These are phyloP conservation scores for Trachymyrmex cornetzi DNA, from an alignment of 1,140 invertebrate species.

Conservation along the genomic window DNA sequence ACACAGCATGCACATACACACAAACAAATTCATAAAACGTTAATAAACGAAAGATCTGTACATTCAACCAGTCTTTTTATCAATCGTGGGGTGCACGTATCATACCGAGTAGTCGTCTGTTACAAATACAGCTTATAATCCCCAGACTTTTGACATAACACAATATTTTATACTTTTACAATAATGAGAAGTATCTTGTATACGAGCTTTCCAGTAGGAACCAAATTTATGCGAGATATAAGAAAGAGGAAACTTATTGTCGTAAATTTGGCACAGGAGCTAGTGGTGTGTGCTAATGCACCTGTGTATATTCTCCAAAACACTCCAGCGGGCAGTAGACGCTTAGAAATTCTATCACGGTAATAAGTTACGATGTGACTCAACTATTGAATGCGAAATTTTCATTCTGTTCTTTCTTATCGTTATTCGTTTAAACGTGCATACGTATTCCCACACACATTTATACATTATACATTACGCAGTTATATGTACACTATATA, in stretches of 20 bases:
- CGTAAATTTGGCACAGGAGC: constrained; percentile 80
- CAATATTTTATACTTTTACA: background rate
- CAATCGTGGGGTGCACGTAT: constrained; percentile 76
- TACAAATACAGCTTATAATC: background rate
- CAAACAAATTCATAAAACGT: background rate
- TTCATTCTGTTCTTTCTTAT: background rate
- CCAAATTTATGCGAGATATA: constrained; percentile 44
- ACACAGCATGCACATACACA: too few relatives aligned
- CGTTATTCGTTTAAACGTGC: constrained; percentile 6
- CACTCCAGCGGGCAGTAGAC: constrained; percentile 31
- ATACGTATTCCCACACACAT: constrained; percentile 5
- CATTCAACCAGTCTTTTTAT: constrained; percentile 82
- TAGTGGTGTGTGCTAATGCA: constrained; percentile 46
- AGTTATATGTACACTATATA: constrained; percentile 6
- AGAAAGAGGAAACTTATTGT: constrained; percentile 77
- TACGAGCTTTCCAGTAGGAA: constrained; percentile 36
- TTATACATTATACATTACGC: constrained; percentile 21
- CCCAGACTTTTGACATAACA: background rate
- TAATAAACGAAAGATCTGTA: constrained; percentile 64
- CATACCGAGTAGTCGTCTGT: background rate
- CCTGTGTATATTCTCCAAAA: constrained; percentile 42
- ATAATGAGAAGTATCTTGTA: constrained; percentile 25
- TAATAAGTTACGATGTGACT: background rate
- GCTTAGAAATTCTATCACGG: constrained; percentile 36
- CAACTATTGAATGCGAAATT: background rate